phyloP scores from a whole-genome alignment of 2,113 vertebrate species.

The Crypturellus undulatus region DNA sequence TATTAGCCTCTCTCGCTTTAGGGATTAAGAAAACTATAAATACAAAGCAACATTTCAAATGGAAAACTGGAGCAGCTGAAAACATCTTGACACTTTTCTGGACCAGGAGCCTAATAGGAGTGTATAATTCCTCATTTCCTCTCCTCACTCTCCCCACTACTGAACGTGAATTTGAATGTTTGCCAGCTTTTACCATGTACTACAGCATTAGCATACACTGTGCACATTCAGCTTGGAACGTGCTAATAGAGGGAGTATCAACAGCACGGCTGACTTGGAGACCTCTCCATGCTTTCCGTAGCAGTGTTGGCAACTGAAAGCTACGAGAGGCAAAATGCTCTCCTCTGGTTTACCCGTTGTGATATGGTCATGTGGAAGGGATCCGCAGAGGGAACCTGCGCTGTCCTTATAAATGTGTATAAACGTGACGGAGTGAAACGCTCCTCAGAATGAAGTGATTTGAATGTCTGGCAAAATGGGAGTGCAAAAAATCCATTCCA shows the following conservation, averaged over 20 bases:
- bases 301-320: slow-evolving; percentile 21
- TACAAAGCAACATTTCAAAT: slow-evolving; percentile 68
- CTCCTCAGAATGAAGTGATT: slow-evolving; percentile 91
- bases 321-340: background rate
- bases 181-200: background rate
- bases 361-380: background rate
- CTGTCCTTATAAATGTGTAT: slow-evolving; percentile 87
- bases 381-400: slow-evolving; percentile 28
- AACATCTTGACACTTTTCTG: background rate
- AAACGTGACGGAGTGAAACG: slow-evolving; percentile 90
- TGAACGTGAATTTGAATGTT: background rate
- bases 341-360: slow-evolving; percentile 26
- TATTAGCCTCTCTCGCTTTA: slow-evolving; percentile 75
- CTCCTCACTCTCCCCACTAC: background rate
- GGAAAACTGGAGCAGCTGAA: slow-evolving; percentile 54
- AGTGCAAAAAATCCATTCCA: slow-evolving; percentile 96
- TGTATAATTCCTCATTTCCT: background rate
- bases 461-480: slow-evolving; percentile 91
- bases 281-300: background rate
- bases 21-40: slow-evolving; percentile 78
- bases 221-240: background rate
- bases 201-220: background rate
- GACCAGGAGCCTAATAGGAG: background rate
- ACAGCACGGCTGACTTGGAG: background rate
- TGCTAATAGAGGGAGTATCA: background rate